Conservation (phyloP, 2,797 vertebrate species). For the Microtus agrestis region DNA sequence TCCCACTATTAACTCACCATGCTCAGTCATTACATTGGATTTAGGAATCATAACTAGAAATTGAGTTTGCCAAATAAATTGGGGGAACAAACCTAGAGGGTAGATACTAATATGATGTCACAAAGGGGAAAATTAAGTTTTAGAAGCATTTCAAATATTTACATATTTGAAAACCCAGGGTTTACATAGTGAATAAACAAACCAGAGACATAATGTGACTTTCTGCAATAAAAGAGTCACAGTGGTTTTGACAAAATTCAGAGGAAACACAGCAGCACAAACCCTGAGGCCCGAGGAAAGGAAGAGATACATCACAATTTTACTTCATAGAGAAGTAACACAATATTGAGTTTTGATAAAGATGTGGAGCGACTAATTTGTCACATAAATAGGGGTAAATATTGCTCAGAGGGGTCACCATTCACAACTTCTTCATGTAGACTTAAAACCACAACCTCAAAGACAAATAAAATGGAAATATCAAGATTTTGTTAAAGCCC, state of each 20-base stretch:
- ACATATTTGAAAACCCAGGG: not conserved
- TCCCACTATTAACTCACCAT: not conserved
- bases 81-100: not conserved
- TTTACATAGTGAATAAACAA: not conserved
- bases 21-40: not conserved
- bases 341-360: not conserved
- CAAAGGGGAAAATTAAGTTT: not conserved
- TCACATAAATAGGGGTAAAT: not conserved
- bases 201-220: not conserved
- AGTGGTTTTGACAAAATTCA: not conserved
- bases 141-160: not conserved
- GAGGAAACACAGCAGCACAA: not conserved
- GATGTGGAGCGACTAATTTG: not conserved
- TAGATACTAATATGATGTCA: not conserved
- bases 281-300: not conserved
- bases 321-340: not conserved
- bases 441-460: constrained; percentile 44
- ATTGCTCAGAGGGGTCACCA: not conserved
- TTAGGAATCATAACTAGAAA: not conserved
- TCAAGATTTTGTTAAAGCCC: not conserved
- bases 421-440: not conserved
- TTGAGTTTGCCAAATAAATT: not conserved
- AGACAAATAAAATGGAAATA: constrained; percentile 21
- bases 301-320: not conserved
- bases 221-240: not conserved